Conservation (phyloP, 64 coral and sea anemone genomes). For the Hydrozoanthus tunicans region DNA sequence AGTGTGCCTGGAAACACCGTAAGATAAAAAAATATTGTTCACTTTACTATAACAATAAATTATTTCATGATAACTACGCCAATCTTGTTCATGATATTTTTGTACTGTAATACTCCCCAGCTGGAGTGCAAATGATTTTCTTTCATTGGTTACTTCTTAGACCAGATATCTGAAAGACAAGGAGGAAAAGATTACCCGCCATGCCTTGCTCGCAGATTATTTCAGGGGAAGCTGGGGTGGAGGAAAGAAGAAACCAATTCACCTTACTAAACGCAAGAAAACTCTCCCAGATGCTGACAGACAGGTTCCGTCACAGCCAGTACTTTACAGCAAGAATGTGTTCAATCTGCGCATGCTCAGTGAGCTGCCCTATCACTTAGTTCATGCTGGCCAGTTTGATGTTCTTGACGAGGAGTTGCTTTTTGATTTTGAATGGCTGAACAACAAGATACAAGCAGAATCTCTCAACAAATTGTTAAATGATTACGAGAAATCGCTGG, state of each 20-base stretch:
- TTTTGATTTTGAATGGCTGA: conserved; percentile 91
- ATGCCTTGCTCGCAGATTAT: conserved; percentile 82
- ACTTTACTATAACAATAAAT: no score
- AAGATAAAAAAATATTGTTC: no score
- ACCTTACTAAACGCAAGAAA: conserved; percentile 79
- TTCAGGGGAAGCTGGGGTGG: conserved; percentile 86
- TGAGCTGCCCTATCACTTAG: conserved; percentile 79
- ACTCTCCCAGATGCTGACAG: conserved; percentile 79
- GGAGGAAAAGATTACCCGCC: conserved; percentile 53
- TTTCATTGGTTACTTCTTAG: not conserved
- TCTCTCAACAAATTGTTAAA: conserved; percentile 67
- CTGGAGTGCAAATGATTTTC: not conserved
- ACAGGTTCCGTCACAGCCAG: conserved; percentile 76
- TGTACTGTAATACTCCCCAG: no score
- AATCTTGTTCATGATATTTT: no score
- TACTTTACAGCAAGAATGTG: conserved; percentile 76
- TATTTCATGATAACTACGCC: no score
- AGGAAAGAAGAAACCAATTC: conserved; percentile 76
- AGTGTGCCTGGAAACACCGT: no score
- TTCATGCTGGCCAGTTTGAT: conserved; percentile 52
- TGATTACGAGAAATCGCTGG: conserved; percentile 74
- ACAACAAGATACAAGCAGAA: conserved; percentile 68
- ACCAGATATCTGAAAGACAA: conserved; percentile 57
- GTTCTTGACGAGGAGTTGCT: conserved; percentile 63
- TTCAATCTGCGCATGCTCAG: conserved; percentile 88